Percentiles rank a stretch among this genome's conserved stretches.
Evolutionary conservation across 1,140 invertebrate species (phyloP).

Genomic region (Saccostrea echinata): DNA sequence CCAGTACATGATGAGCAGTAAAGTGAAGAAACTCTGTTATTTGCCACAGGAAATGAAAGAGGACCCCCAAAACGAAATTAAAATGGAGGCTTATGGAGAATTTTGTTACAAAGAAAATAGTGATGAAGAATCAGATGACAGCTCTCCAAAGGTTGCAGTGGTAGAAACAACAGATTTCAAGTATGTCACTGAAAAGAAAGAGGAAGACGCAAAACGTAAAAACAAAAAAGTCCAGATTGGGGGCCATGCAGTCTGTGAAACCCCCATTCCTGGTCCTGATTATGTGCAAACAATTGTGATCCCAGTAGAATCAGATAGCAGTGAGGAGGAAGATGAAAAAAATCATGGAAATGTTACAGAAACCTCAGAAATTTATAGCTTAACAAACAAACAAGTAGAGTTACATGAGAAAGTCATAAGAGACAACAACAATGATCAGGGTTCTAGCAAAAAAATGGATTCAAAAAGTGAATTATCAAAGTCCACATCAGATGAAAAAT

Average conservation of each 20-base stretch:
- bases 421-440: background rate
- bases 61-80: background rate
- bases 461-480: background rate
- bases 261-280: background rate
- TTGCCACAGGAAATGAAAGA: background rate
- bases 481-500: background rate
- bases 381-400: background rate
- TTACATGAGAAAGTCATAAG: background rate
- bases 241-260: conserved; percentile 18
- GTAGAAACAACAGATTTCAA: conserved; percentile 15
- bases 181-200: conserved; percentile 28
- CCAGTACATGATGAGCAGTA: conserved; percentile 42
- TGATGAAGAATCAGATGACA: conserved; percentile 21
- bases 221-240: background rate
- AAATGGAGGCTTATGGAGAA: conserved; percentile 22
- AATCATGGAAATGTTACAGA: background rate
- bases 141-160: conserved; percentile 7
- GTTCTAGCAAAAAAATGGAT: background rate
- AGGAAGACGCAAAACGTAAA: conserved; percentile 26
- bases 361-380: background rate
- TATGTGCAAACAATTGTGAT: background rate
- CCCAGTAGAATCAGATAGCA: conserved; percentile 31
- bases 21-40: background rate
- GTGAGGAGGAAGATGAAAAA: conserved; percentile 6
- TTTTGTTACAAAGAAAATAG: background rate